phyloP scores from a whole-genome alignment of 2,888 invertebrate species.

The Omphaloscelis lunosa region DNA sequence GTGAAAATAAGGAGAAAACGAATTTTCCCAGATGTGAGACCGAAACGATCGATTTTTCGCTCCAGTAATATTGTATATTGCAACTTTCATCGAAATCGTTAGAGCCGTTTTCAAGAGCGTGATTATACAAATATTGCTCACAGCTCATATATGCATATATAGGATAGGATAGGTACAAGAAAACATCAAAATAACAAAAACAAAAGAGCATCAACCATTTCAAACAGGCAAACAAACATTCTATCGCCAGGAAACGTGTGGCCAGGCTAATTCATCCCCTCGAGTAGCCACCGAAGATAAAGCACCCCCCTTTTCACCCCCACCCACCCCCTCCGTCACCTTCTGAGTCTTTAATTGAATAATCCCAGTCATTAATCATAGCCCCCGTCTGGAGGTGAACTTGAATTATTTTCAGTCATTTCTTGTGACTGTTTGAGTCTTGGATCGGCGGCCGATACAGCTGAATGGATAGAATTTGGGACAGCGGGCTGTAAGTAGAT shows the following conservation, averaged over 20 bases:
- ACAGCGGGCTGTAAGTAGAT: constrained; percentile 5
- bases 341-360: constrained; percentile 90
- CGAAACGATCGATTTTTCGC: too few species aligned
- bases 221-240: constrained; percentile 76
- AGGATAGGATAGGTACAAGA: not conserved
- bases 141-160: too few species aligned
- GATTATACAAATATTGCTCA: too few species aligned
- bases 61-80: too few species aligned
- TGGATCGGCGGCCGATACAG: constrained; percentile 63
- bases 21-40: too few species aligned
- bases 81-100: too few species aligned
- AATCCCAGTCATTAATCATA: constrained; percentile 90
- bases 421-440: constrained; percentile 69
- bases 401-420: constrained; percentile 86
- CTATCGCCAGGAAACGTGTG: constrained; percentile 73
- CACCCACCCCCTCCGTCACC: constrained; percentile 78
- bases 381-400: constrained; percentile 87
- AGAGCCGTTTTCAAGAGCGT: too few species aligned
- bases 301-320: constrained; percentile 63
- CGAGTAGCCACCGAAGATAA: constrained; percentile 80
- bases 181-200: not conserved
- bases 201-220: constrained; percentile 27
- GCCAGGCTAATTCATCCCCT: constrained; percentile 79
- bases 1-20: too few species aligned
- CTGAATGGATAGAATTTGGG: constrained; percentile 28